Evolutionary conservation across 2,113 vertebrate species (phyloP).

Genomic region (Malurus elegans): DNA sequence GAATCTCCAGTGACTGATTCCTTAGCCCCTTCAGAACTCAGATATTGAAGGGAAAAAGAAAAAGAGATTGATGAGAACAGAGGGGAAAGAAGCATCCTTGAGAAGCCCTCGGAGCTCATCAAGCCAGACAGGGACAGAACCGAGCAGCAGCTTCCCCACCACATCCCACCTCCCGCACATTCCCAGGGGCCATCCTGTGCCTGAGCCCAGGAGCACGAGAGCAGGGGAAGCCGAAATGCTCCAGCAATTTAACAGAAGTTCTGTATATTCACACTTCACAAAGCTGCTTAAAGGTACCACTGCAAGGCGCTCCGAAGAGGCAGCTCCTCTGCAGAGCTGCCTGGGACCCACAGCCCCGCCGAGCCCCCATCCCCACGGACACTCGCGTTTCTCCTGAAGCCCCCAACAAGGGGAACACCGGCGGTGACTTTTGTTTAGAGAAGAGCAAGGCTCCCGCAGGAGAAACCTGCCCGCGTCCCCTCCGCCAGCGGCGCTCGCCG

Average conservation of each 20-base stretch:
- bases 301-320: background rate
- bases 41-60: background rate
- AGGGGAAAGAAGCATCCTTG: accelerated
- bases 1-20: background rate
- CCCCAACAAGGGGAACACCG: background rate
- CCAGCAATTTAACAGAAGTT: background rate
- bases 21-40: background rate
- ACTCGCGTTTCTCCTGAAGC: background rate
- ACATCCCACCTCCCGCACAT: background rate
- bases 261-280: background rate
- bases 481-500: too few relatives aligned
- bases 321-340: background rate
- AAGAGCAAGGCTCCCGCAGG: background rate
- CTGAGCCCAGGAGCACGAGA: background rate
- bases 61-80: background rate
- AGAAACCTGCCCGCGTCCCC: background rate
- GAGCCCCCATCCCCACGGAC: background rate
- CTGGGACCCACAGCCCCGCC: background rate
- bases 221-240: background rate
- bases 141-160: background rate
- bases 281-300: background rate
- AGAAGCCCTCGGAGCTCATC: background rate
- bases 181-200: too few relatives aligned
- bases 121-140: background rate
- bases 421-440: background rate